Evolutionary conservation across 30 jellyfish, hydroid and myxozoan species (phyloP).

Genomic region (Cassiopea andromeda): DNA sequence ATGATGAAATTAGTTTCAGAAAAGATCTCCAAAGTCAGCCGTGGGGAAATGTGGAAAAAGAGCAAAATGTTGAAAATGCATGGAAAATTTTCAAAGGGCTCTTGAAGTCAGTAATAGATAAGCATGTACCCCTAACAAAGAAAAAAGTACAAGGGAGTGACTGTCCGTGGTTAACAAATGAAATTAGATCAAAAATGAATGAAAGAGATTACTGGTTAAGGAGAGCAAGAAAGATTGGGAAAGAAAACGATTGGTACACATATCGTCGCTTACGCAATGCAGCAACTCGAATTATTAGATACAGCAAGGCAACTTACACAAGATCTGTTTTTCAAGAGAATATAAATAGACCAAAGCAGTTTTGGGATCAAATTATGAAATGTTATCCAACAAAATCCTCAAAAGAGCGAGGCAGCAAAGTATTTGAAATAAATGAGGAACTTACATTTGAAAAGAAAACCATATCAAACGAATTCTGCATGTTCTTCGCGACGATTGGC

Average conservation of each 20-base stretch:
- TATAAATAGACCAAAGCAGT: conserved; percentile 35
- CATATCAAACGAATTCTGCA: conserved; percentile 39
- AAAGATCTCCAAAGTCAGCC: conserved; percentile 41
- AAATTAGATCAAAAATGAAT: conserved; percentile 33
- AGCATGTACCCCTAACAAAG: conserved; percentile 43
- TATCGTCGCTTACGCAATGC: conserved; percentile 43
- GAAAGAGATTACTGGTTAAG: conserved; percentile 56
- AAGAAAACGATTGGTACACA: conserved; percentile 56
- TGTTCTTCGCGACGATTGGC: conserved; percentile 35
- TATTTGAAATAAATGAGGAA: conserved; percentile 36
- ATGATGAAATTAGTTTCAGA: conserved; percentile 17
- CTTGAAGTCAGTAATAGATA: conserved; percentile 37
- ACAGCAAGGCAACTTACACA: conserved; percentile 43
- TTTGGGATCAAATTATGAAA: conserved; percentile 21
- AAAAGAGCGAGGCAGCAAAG: conserved; percentile 31
- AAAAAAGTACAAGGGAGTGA: conserved; percentile 39
- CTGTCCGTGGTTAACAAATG: conserved; percentile 53
- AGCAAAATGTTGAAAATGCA: neutral
- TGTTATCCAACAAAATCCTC: conserved; percentile 46
- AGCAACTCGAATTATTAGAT: conserved; percentile 32
- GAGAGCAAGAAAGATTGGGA: conserved; percentile 47
- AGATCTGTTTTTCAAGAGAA: conserved; percentile 23
- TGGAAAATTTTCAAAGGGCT: conserved; percentile 29
- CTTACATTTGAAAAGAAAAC: conserved; percentile 41
- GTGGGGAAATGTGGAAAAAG: conserved; percentile 13